A percentile compares a stretch with the other conserved stretches of the same genome.
Evolutionary conservation across 2,113 vertebrate species (phyloP).

Genomic region (Corydoras maculifer): DNA sequence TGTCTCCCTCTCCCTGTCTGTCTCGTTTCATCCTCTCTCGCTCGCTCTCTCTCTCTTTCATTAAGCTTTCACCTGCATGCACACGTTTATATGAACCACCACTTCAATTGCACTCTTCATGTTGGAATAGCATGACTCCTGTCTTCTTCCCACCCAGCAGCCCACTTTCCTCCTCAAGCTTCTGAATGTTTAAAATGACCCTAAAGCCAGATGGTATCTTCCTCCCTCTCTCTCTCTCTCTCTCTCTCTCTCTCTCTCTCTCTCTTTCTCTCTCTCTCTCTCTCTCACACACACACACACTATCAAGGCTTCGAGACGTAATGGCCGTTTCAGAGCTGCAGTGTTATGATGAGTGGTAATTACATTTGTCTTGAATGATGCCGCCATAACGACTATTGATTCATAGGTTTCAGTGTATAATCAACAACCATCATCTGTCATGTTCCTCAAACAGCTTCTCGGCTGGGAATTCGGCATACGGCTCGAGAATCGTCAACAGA

Average conservation of each 20-base stretch:
- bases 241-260: slow-evolving; percentile 9
- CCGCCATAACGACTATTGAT: slow-evolving; percentile 1
- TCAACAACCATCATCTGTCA: background rate
- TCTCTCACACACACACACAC: slow-evolving; percentile 22
- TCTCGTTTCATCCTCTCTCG: background rate
- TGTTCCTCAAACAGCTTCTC: background rate
- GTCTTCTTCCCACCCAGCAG: slow-evolving; percentile 27
- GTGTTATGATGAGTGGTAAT: background rate
- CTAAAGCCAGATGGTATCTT: slow-evolving; percentile 14
- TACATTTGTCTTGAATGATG: slow-evolving; percentile 8
- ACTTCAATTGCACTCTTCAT: slow-evolving; percentile 30
- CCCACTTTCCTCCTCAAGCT: slow-evolving; percentile 19
- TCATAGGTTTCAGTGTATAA: background rate
- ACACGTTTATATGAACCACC: slow-evolving; percentile 13
- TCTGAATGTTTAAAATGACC: slow-evolving; percentile 39
- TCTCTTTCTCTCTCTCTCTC: background rate
- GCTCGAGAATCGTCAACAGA: background rate
- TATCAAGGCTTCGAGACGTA: background rate
- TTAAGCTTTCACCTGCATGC: background rate
- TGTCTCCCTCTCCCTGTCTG: background rate
- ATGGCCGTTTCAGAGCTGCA: slow-evolving; percentile 4
- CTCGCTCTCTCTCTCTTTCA: slow-evolving; percentile 1
- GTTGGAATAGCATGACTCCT: slow-evolving; percentile 36
- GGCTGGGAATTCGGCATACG: background rate
- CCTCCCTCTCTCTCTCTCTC: background rate